Conservation (phyloP, 1,140 invertebrate genomes). For the Venturia canescens region DNA sequence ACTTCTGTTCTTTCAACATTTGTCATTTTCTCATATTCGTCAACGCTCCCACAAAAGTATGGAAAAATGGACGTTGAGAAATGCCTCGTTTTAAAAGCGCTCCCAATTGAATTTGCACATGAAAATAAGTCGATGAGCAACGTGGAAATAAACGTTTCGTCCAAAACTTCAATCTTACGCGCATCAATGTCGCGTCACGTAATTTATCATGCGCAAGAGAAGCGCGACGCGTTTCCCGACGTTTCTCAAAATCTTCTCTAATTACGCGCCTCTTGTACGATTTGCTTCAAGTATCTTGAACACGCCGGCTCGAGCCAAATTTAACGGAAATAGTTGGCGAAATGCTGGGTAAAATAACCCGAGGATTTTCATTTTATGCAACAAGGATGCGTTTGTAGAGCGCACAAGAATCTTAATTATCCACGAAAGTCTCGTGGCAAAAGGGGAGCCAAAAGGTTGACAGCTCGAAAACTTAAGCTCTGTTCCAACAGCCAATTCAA, state of each 20-base stretch:
- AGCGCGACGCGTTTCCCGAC: not conserved
- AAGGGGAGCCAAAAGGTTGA: too few relatives aligned
- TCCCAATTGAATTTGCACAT: too few relatives aligned
- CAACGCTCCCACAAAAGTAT: too few relatives aligned
- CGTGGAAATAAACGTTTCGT: not conserved
- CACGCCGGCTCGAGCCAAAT: not conserved
- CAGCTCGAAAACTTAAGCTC: too few relatives aligned
- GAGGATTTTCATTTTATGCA: too few relatives aligned
- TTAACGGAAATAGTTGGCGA: not conserved
- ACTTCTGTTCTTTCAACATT: constrained; percentile 17
- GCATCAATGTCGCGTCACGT: not conserved
- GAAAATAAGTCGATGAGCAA: too few relatives aligned
- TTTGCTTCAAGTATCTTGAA: constrained; percentile 21
- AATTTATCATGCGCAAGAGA: not conserved
- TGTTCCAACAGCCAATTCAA: too few relatives aligned
- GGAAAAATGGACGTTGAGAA: not conserved
- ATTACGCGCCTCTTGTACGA: not conserved
- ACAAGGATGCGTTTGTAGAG: too few relatives aligned
- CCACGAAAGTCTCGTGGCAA: too few relatives aligned
- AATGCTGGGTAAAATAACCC: too few relatives aligned
- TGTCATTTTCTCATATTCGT: not conserved
- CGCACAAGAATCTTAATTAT: too few relatives aligned
- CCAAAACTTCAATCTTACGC: not conserved
- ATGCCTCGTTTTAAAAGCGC: too few relatives aligned
- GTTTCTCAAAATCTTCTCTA: not conserved